Conservation (phyloP, 2,113 vertebrate genomes). For the Misgurnus mizolepis region DNA sequence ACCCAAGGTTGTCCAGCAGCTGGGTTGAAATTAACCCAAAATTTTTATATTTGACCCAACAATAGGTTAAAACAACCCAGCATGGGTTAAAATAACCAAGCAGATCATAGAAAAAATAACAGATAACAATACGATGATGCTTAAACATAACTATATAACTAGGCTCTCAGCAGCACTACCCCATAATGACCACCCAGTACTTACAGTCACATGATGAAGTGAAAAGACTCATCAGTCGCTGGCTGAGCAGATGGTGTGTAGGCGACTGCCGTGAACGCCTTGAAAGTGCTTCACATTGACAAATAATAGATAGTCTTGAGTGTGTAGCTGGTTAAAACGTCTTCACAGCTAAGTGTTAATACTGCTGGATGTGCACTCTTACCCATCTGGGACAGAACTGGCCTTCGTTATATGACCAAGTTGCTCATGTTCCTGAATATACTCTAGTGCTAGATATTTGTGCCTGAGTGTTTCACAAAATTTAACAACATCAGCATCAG, state of each 20-base stretch:
- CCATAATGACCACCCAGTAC: constrained; percentile 3
- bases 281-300: constrained; percentile 45
- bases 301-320: constrained; percentile 51
- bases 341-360: constrained; percentile 24
- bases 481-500: too few species aligned
- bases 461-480: not conserved
- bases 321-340: constrained; percentile 22
- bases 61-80: too few species aligned
- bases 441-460: not conserved
- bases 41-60: too few species aligned
- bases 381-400: not conserved
- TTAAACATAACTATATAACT: not conserved
- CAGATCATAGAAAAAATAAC: too few species aligned
- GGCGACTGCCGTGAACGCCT: constrained; percentile 50
- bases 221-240: constrained; percentile 49
- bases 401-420: not conserved
- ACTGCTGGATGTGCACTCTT: constrained; percentile 28
- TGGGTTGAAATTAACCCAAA: too few species aligned
- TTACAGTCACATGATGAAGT: constrained; percentile 18
- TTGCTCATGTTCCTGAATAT: not conserved
- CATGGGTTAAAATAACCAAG: too few species aligned
- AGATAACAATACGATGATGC: too few species aligned
- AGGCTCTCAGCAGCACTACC: not conserved
- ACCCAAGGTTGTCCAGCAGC: too few species aligned
- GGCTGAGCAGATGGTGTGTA: constrained; percentile 51